Base-by-base conservation (phyloP, 2,888 invertebrate species). In the Lepeophtheirus nordmannii region DNA sequence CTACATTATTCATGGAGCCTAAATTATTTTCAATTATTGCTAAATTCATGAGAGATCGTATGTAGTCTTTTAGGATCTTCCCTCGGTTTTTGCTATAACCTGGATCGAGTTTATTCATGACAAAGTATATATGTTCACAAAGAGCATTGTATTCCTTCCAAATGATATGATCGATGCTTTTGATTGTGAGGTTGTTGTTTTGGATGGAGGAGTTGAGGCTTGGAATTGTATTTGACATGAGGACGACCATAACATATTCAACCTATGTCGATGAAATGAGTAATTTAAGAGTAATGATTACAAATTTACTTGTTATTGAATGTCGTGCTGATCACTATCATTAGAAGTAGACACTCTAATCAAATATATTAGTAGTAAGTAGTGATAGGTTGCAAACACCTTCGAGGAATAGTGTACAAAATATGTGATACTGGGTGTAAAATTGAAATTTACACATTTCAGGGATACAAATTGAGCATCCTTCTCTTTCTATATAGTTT, bases 41-140 rank as follows among this genome's bases (percentile, higher is more conserved):
- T 12, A 63, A 14, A 22, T 56, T 46, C 56, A 46, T 22, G 7
- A 20, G 30, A 12, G 63, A 8, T 17, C 22, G 22, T 41, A 63
- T 63, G 14, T 46, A 37, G 23, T 63, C 53, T 30, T 63, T 63
- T 8, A 63, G 63, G 23, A 63, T 63, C 10, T 20, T 20, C 20
- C 63, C 63, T 23, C 63, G 63, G 37, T 46, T 63, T 22, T 38
- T 46, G 17, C 46, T 30, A n/a, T 41, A 20, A 7, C 63, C 63
- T 3, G 63, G 63, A 37, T 63, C 63, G 11, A 63, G 37, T 14
- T n/a, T 22, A 9, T 37, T 61, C 14, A 61, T 30, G 12, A 37
- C 53, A 46, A 3, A n/a, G 8, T 46, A 46, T 5, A 46, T 46
- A 46, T 46, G 53, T n/a, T 17, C 17, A 46, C 53, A 46, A 1